Evolutionary conservation across 2,797 vertebrate species (phyloP), one percentile per base, ranked within the genome.

Genomic region (Choloepus didactylus): DNA sequence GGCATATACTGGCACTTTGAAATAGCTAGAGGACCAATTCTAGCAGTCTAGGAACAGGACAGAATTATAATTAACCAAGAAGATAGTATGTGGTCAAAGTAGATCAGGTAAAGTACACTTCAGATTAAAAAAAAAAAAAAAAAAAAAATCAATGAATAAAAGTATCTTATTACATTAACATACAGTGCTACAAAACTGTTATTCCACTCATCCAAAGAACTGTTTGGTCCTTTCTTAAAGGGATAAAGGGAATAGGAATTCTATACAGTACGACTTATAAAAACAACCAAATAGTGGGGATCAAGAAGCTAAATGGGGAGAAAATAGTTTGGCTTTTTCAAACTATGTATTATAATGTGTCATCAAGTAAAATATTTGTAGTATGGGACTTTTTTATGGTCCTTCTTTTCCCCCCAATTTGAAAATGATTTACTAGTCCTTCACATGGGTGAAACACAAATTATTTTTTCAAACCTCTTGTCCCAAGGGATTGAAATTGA

Each of bases 191-290:
- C 70, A 94, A 95, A 89, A 91, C 4, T 87, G 79, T 89, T 87
- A 92, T 82, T 95, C 96, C 54, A 87, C 67, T 94, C 9, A 66
- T 86, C 87, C 83, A 87, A 97, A 97, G 75, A 98, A 97, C 67
- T 66, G 84, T 97, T 98, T 98, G 98, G 97, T 98, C 97, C 97
- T 97, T 89, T 98, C 94, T 95, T 93, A 14, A 72, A 3, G 92
- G 93, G 94, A 96, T 80, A 4, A 11, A 41, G 75, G 0, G 0
- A 92, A 95, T 5, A 87, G n/a, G 92, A 97, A 87, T 85, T 86
- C 60, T 95, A 35, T 67, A 96, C 19, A 96, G 16, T 70, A 69
- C 9, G 8, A 95, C 54, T 79, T 54, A 88, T 0, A 77, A 85
- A 92, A 93, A 95, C 31, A 96, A 94, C 76, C 38, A 44, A 92